These are phyloP conservation scores for Heliconius ethilla DNA, from an alignment of 2,888 invertebrate species.

Conservation along the genomic window DNA sequence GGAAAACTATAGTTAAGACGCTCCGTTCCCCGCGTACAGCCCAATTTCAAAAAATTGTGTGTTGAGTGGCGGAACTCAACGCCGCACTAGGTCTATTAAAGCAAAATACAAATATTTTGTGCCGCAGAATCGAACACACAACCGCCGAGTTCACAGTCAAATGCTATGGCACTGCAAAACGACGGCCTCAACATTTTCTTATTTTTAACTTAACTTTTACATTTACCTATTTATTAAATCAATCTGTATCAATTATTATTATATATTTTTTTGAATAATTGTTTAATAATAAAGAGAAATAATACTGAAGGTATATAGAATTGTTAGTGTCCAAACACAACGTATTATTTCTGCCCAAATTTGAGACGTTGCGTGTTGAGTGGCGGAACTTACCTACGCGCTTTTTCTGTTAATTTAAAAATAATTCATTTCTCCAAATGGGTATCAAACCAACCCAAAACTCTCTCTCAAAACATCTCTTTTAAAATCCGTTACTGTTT, in stretches of 20 bases:
- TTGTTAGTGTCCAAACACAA: background rate
- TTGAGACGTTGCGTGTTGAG: background rate
- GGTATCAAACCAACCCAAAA: background rate
- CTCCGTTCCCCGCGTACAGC: background rate
- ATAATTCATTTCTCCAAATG: too few species aligned
- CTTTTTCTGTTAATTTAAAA: background rate
- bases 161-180: background rate
- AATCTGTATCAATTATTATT: conserved; percentile 1
- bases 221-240: background rate
- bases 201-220: background rate
- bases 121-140: background rate
- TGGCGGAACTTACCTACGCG: background rate
- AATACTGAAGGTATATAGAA: background rate
- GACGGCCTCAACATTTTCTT: background rate
- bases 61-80: background rate
- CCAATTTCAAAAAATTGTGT: background rate
- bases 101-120: background rate
- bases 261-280: background rate
- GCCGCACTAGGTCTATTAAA: background rate
- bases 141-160: background rate
- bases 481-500: background rate
- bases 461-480: background rate
- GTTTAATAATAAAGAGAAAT: background rate
- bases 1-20: background rate
- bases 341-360: background rate